These are phyloP conservation scores for Pecten maximus DNA, from an alignment of 2,888 invertebrate species.

Conservation along the genomic window DNA sequence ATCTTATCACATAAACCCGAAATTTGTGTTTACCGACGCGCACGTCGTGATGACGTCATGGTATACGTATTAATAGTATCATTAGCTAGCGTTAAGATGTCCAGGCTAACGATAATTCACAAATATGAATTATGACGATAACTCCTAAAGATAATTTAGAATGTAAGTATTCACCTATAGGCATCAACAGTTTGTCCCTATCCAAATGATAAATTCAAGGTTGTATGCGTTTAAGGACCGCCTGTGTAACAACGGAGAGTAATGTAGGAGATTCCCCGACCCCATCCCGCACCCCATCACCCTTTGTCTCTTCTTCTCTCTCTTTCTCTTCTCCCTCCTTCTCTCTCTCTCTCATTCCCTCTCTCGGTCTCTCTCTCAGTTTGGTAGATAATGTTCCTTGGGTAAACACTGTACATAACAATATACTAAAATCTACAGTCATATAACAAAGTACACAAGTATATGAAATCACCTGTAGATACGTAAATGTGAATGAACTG, in stretches of 20 bases:
- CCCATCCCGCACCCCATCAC: neutral
- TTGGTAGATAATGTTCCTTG: neutral
- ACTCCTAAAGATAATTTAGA: no score
- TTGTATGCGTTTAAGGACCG: no score
- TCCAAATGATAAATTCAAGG: no score
- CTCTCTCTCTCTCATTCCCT: conserved; percentile 31
- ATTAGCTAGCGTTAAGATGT: no score
- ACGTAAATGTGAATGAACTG: conserved; percentile 9
- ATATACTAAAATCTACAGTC: neutral
- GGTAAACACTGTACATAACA: neutral
- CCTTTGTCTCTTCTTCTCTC: neutral
- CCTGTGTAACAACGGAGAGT: neutral
- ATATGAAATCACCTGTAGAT: conserved; percentile 26
- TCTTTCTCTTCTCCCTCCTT: neutral
- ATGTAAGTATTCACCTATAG: no score
- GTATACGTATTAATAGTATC: no score
- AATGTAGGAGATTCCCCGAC: neutral
- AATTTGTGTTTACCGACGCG: no score
- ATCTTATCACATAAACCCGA: no score
- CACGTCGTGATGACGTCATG: no score
- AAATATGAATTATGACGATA: no score
- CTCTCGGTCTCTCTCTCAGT: neutral
- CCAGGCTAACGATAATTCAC: no score
- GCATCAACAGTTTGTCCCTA: no score
- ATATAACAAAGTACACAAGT: neutral